Percentiles rank a stretch among this genome's conserved stretches.
phyloP scores from a whole-genome alignment of 1,140 invertebrate species.

The Argopecten irradians region DNA sequence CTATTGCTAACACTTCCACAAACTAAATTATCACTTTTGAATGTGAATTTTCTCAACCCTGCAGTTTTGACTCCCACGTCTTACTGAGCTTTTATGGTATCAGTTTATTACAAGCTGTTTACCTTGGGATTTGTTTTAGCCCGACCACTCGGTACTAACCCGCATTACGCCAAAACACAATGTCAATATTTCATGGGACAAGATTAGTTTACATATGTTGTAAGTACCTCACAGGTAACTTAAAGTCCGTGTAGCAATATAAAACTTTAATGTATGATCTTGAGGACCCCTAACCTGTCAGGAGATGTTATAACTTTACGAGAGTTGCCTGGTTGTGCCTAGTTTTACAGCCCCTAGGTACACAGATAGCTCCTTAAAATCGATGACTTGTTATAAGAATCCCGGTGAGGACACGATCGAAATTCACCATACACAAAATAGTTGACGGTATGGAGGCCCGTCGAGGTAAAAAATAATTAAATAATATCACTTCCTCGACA shows the following conservation, averaged over 20 bases:
- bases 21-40: no score
- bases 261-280: neutral
- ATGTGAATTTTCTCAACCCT: no score
- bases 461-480: neutral
- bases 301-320: neutral
- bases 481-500: neutral
- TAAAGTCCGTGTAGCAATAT: neutral
- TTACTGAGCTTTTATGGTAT: no score
- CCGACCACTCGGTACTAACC: neutral
- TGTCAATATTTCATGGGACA: neutral
- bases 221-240: neutral
- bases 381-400: slow-evolving; percentile 17
- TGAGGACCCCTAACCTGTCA: neutral
- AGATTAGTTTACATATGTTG: neutral
- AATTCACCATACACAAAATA: neutral
- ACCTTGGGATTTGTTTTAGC: neutral
- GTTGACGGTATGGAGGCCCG: neutral
- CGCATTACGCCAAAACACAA: neutral
- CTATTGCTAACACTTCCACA: no score
- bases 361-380: neutral
- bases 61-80: no score
- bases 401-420: neutral
- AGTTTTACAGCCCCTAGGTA: neutral
- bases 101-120: neutral
- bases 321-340: slow-evolving; percentile 4